Percentiles rank a stretch among this genome's conserved stretches.
Conservation (phyloP, 1,140 invertebrate genomes). For the Pogonognathellus flavescens region DNA sequence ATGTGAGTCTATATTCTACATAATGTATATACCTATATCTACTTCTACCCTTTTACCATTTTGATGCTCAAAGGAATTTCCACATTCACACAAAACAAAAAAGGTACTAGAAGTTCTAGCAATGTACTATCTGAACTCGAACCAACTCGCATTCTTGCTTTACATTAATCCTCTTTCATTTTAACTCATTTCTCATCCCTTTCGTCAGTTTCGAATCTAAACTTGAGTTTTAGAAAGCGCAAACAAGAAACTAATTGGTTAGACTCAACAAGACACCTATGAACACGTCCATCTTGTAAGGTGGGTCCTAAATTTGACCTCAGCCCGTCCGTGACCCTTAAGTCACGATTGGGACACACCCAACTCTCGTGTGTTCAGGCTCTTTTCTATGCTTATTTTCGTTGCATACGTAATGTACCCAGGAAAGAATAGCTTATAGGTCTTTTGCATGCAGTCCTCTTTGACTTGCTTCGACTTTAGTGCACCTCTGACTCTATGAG, state of each 20-base stretch:
- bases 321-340: conserved; percentile 60
- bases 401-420: conserved; percentile 21
- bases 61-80: background rate
- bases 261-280: conserved; percentile 28
- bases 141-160: background rate
- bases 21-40: background rate
- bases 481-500: conserved; percentile 13
- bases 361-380: conserved; percentile 37
- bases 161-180: background rate
- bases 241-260: conserved; percentile 46
- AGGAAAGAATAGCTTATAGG: conserved; percentile 17
- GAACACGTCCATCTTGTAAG: conserved; percentile 58
- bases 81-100: background rate
- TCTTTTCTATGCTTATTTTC: conserved; percentile 22
- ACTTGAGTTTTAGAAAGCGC: conserved; percentile 35
- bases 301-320: conserved; percentile 57
- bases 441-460: conserved; percentile 29
- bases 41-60: background rate
- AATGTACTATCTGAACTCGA: background rate
- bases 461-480: conserved; percentile 37
- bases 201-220: conserved; percentile 19
- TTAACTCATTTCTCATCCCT: conserved; percentile 28
- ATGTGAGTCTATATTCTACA: too few species aligned
- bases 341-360: conserved; percentile 62
- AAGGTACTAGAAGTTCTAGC: background rate